phyloP scores from a whole-genome alignment of 2,888 invertebrate genomes.

The Agrochola lota region DNA sequence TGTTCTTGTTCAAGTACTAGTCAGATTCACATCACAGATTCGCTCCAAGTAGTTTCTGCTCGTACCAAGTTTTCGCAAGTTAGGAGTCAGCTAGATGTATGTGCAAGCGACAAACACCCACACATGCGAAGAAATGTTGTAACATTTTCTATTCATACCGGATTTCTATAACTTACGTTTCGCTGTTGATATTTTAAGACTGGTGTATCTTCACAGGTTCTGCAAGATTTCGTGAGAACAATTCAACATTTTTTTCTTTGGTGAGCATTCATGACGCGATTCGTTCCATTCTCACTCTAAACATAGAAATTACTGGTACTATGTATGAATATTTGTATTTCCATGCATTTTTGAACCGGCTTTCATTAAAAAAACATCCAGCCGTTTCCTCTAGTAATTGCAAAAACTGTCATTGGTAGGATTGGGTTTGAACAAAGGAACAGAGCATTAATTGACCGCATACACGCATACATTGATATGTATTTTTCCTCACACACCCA shows the following conservation, averaged over 20 bases:
- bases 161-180: background rate
- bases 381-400: background rate
- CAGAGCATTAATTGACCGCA: background rate
- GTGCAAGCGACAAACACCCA: slow-evolving; percentile 2
- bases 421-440: slow-evolving; percentile 3
- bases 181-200: background rate
- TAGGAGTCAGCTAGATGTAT: slow-evolving; percentile 48
- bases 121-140: background rate
- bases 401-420: background rate
- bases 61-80: slow-evolving; percentile 48
- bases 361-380: background rate
- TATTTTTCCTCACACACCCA: slow-evolving; percentile 5
- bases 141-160: background rate
- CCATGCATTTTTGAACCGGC: background rate
- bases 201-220: background rate
- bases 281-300: background rate
- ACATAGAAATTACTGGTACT: background rate
- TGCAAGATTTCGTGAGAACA: no score
- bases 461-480: background rate
- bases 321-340: background rate
- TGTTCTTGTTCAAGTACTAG: slow-evolving; percentile 44
- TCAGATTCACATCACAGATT: slow-evolving; percentile 48
- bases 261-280: background rate
- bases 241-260: no score
- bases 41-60: slow-evolving; percentile 45